These are phyloP conservation scores for Coreoperca whiteheadi DNA, from an alignment of 2,113 vertebrate species.

Conservation along the genomic window DNA sequence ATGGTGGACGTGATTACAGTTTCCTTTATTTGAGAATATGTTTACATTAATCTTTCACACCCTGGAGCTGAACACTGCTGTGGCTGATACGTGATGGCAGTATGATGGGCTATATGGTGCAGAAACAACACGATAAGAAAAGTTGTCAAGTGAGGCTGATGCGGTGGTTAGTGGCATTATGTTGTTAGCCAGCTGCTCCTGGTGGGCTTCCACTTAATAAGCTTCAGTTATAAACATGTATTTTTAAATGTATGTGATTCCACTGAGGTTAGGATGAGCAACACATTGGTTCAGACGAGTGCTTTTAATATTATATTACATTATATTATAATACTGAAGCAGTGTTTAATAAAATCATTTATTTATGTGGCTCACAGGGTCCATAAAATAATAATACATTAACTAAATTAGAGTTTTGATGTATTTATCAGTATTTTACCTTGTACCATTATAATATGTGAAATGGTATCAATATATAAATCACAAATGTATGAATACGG, in stretches of 20 bases:
- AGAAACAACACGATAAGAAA: not conserved
- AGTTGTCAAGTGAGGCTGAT: not conserved
- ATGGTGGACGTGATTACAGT: not conserved
- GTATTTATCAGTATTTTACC: conserved; percentile 25
- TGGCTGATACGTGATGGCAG: not conserved
- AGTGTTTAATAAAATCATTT: conserved; percentile 1
- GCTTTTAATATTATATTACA: conserved; percentile 8
- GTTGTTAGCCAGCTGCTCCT: conserved; percentile 11
- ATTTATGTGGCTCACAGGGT: conserved; percentile 1
- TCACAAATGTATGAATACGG: conserved; percentile 44
- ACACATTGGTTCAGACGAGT: not conserved
- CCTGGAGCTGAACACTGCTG: not conserved
- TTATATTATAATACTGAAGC: conserved; percentile 9
- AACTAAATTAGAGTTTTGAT: conserved; percentile 32
- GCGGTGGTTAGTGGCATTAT: conserved; percentile 7
- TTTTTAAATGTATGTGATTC: conserved; percentile 10
- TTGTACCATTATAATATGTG: conserved; percentile 18
- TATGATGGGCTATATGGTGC: not conserved
- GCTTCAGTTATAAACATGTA: not conserved
- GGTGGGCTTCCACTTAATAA: conserved; percentile 12
- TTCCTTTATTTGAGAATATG: not conserved
- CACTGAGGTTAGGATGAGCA: not conserved
- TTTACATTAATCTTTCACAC: not conserved
- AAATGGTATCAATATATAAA: conserved; percentile 41
- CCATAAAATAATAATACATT: conserved; percentile 30